Evolutionary conservation across 2,113 vertebrate genomes (phyloP), one percentile per base, ranked within the genome.

Genomic region (Ceyx cyanopectus): DNA sequence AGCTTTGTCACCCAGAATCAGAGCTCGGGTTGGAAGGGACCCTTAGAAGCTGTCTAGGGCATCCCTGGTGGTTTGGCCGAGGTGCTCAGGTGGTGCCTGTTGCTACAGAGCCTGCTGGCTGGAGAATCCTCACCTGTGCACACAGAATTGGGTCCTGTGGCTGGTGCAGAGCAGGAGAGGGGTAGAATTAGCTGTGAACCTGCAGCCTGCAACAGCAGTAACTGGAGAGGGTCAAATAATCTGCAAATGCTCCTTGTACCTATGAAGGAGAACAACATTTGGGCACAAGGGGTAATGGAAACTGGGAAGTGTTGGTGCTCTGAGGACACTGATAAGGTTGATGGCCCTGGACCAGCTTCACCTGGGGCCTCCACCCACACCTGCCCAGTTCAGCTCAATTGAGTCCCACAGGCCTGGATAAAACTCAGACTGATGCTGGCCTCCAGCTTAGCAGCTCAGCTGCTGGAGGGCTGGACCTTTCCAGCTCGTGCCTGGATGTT

Each of bases 101-200:
- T n/a, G 32, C 58, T n/a, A 8, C 14, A 18, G 50, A 30, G 12
- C 19, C 15, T 58, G 45, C 6, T 14, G 6, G 34, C 21, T 46
- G 43, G 41, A 32, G 10, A 21, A 30, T n/a, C 5, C 60, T 61
- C 27, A 2, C 26, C 34, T 32, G 30, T 4, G 12, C 4, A 7
- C 23, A 2, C 37, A 63, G 17, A 32, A 27, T 1, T 19, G 27
- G 17, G n/a, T 26, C 50, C 40, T 0, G 0, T 14, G 67, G 46
- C 46, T 57, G 61, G 11, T 10, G 48, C 26, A 37, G 72, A 2
- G 9, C 3, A 5, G 24, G 24, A 70, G 51, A 23, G 27, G 22
- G 27, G 14, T 53, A 72, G 51, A 72, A 12, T 8, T 51, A 76
- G 30, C 8, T 41, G 29, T 41, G 63, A 63, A 12, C 65, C 18